Evolutionary conservation across 2,888 invertebrate genomes (phyloP).

Genomic region (Exephanes ischioxanthus): DNA sequence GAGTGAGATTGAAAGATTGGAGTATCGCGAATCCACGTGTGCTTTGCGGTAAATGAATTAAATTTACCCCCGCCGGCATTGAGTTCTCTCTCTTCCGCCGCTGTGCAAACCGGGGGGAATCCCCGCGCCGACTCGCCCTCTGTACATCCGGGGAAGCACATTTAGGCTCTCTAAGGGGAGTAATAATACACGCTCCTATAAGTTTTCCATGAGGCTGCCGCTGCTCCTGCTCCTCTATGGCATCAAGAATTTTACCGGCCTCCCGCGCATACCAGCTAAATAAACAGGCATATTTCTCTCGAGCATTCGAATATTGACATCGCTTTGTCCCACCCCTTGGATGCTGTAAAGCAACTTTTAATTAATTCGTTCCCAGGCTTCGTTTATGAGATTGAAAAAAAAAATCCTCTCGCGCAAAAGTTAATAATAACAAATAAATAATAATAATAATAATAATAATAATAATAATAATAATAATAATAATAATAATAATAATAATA

Average conservation of each 20-base stretch:
- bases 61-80: slow-evolving; percentile 68
- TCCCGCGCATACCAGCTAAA: slow-evolving; percentile 8
- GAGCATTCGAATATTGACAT: not conserved
- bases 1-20: slow-evolving; percentile 47
- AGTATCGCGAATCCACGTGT: slow-evolving; percentile 62
- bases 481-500: too few species aligned
- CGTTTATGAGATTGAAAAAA: not conserved
- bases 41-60: slow-evolving; percentile 76
- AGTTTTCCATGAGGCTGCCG: slow-evolving; percentile 35
- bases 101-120: slow-evolving; percentile 59
- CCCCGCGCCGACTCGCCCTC: slow-evolving; percentile 39
- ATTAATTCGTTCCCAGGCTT: not conserved
- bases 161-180: not conserved
- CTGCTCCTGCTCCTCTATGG: not conserved
- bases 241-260: slow-evolving; percentile 8
- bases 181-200: slow-evolving; percentile 49
- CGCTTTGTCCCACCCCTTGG: not conserved
- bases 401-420: too few species aligned
- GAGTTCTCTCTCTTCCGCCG: slow-evolving; percentile 61
- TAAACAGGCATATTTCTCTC: slow-evolving; percentile 19
- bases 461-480: too few species aligned
- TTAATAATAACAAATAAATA: too few species aligned
- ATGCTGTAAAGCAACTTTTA: not conserved
- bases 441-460: too few species aligned
- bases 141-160: not conserved